Evolutionary conservation across 2,797 vertebrate species (phyloP), one percentile per base, ranked within the genome.

Genomic region (Picus viridis): DNA sequence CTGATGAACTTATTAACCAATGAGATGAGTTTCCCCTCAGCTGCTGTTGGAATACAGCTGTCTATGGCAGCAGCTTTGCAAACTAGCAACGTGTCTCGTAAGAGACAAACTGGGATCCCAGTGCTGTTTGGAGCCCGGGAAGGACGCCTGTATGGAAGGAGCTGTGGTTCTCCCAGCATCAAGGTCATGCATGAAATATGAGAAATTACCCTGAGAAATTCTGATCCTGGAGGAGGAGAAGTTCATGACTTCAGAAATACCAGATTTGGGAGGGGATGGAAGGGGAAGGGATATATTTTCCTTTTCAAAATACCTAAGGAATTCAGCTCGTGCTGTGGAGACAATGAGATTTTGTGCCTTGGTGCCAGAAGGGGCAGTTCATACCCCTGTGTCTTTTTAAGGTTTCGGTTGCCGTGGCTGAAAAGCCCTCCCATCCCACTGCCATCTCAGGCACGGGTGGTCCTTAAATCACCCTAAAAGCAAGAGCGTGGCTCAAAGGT

Each of bases 161-260:
- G 80, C 85, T 80, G 70, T 0, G 0, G 41, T 73, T 95, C 88
- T 93, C 85, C 87, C 64, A 26, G 75, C 83, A 94, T 90, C 92
- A 93, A 89, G 91, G 93, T 96, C 92, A 86, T 81, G 93, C 89
- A 69, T 93, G 95, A 96, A 94, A 95, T 92, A 88, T 84, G 93
- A 95, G 94, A 94, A 89, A 92, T 94, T 94, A 86, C 83, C 87
- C 92, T 4, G 69, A 91, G 95, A 96, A 96, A 94, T 92, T 88
- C 74, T 92, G 92, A 89, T 96, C 74, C 83, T 92, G 85, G 67
- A 94, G 85, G 75, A 96, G 75, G 63, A 93, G 93, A 67, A 95
- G 94, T 96, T 96, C 96, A 94, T 96, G 92, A 94, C 90, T 96
- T 95, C 90, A 94, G 93, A 96, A 96, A 96, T 95, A 88, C 92